Evolutionary conservation across 2,797 vertebrate genomes (phyloP).

Genomic region (Acipenser ruthenus): DNA sequence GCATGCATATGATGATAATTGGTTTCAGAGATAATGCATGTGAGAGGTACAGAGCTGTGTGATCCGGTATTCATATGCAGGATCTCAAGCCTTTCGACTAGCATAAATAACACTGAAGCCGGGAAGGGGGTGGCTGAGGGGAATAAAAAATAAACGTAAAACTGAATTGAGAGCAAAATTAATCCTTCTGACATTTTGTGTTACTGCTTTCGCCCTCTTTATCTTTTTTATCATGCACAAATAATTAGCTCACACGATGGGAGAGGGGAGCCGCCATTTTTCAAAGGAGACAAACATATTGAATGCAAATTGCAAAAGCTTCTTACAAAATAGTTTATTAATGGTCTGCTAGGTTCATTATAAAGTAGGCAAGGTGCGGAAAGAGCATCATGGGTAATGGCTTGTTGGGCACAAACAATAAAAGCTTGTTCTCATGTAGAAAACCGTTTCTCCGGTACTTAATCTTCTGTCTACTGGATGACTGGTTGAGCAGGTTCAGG

Average conservation of each 20-base stretch:
- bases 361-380: constrained; percentile 29
- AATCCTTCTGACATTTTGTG: constrained; percentile 59
- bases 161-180: constrained; percentile 55
- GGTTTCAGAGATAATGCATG: constrained; percentile 47
- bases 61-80: constrained; percentile 38
- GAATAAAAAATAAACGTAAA: constrained; percentile 30
- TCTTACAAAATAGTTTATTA: constrained; percentile 75
- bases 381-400: constrained; percentile 55
- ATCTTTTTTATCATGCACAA: constrained; percentile 52
- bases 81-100: constrained; percentile 33
- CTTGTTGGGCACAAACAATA: constrained; percentile 55
- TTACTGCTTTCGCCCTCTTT: constrained; percentile 33
- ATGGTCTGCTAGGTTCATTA: constrained; percentile 66
- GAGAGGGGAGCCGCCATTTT: constrained; percentile 50
- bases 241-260: constrained; percentile 66
- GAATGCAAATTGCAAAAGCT: constrained; percentile 69
- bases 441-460: constrained; percentile 56
- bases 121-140: constrained; percentile 37
- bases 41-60: constrained; percentile 33
- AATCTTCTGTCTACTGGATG: constrained; percentile 41
- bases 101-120: constrained; percentile 45
- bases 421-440: constrained; percentile 54
- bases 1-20: constrained; percentile 39
- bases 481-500: constrained; percentile 5
- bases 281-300: constrained; percentile 69